Base-by-base conservation (phyloP, 2,113 vertebrate genomes). In the Brachionichthys hirsutus region DNA sequence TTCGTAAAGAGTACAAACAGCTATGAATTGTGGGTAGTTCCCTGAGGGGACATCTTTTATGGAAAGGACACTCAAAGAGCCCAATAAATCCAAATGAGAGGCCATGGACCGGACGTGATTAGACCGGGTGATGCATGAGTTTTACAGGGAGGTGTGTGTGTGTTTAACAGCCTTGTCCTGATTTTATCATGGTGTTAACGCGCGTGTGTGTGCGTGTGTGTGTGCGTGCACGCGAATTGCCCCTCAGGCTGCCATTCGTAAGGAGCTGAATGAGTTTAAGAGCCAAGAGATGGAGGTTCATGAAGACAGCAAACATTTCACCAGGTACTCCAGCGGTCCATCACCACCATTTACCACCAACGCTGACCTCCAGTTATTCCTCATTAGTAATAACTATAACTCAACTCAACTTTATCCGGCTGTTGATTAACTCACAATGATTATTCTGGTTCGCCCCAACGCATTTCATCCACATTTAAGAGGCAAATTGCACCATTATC, bases 231-330 rank as follows among this genome's bases (percentile, higher is more conserved):
- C 24, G 8, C n/a, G n/a, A n/a, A n/a, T n/a, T n/a, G n/a, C 53
- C 24, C 85, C 56, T 60, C 86, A 98, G 97, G 97, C 97, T 88
- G 97, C 97, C 83, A 99, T 99, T 86, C 93, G 97, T 75, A 99
- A 98, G 88, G 97, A 99, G 73, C 91, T 99, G 75, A 99, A 99
- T 68, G 97, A 99, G 89, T 99, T 99, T 83, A 99, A 99, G 92
- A 99, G 97, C 89, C 94, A 92, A 60, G 97, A 99, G 89, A 99
- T 99, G 97, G 95, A 96, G 90, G 97, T 99, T 71, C 97, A 99
- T 1, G 94, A 96, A 89, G 95, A 98, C 76, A 99, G 97, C 85
- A 94, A 94, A 77, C 96, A 98, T 38, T 97, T 98, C 91, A 99
- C 97, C 89, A 96, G 97, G 97, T 98, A 75, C 91, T 72, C 15